phyloP scores from a whole-genome alignment of 2,888 invertebrate genomes.

The Cantharis lateralis region DNA sequence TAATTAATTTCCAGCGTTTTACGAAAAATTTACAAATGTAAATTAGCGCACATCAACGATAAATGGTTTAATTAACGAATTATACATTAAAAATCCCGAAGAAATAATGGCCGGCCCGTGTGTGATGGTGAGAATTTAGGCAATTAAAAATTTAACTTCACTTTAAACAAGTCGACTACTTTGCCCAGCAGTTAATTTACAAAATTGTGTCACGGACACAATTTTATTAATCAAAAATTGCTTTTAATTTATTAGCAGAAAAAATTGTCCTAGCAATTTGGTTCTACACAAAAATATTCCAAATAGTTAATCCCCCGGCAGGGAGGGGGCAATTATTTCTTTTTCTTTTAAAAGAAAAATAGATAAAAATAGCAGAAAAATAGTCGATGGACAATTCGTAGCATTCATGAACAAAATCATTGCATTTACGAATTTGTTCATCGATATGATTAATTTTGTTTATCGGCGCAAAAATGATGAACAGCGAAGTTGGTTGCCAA shows the following conservation, averaged over 20 bases:
- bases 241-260: neutral
- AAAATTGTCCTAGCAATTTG: neutral
- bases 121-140: neutral
- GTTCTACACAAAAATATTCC: no score
- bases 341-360: no score
- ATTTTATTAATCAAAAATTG: neutral
- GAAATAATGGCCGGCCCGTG: neutral
- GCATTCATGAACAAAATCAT: no score
- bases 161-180: neutral
- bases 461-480: no score
- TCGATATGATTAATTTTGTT: no score
- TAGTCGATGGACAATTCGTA: no score
- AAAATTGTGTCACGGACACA: neutral
- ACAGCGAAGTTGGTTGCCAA: no score
- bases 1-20: slow-evolving; percentile 3
- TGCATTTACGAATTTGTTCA: no score
- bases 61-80: neutral
- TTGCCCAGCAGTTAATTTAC: neutral
- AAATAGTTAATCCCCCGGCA: no score
- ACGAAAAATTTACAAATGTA: neutral
- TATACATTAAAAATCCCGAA: neutral
- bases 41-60: neutral
- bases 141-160: neutral
- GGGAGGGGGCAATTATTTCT: no score
- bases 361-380: no score